These are phyloP conservation scores for Enteromius argenteus DNA, from an alignment of 2,797 vertebrate species.

Conservation along the genomic window DNA sequence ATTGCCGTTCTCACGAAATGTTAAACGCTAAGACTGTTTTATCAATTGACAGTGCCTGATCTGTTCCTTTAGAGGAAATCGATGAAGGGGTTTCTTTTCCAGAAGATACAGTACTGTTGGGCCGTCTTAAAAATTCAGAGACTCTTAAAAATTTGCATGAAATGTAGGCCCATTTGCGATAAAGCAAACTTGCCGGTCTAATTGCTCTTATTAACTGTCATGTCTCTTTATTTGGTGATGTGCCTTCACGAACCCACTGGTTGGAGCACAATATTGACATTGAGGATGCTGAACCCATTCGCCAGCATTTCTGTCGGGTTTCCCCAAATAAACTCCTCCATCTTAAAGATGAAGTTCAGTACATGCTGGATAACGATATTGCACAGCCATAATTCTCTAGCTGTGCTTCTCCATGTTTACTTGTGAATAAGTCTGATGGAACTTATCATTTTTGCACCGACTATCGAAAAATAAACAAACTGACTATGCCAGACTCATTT, in stretches of 20 bases:
- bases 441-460: neutral
- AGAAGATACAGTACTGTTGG: no score
- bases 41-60: no score
- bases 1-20: neutral
- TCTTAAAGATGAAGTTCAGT: neutral
- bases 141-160: no score
- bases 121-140: no score
- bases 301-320: neutral
- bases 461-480: neutral
- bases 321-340: neutral
- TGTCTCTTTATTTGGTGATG: neutral
- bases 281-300: neutral
- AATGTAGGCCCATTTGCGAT: neutral
- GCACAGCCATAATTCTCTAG: neutral
- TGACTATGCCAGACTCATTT: no score
- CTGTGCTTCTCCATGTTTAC: neutral
- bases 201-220: neutral
- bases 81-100: no score
- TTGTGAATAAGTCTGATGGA: neutral
- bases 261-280: neutral
- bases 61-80: no score
- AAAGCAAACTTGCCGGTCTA: neutral
- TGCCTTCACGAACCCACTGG: neutral
- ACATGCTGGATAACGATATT: neutral
- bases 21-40: neutral